These are phyloP conservation scores for Vulpes ferrilata DNA, from an alignment of 2,113 vertebrate species.

Conservation along the genomic window DNA sequence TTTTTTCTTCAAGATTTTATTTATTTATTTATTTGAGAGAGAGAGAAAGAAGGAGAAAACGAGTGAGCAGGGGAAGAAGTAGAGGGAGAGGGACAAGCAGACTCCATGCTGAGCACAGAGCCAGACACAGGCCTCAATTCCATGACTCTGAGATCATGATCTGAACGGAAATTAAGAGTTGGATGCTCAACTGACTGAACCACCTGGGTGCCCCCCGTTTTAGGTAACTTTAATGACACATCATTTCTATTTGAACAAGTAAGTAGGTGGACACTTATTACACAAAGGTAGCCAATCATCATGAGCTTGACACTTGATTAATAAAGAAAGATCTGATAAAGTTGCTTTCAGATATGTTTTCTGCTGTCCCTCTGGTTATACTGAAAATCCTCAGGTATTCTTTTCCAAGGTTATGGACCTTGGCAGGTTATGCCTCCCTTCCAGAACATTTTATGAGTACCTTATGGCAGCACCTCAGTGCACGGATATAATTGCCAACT, in stretches of 20 bases:
- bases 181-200: not conserved
- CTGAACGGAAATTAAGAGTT: not conserved
- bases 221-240: not conserved
- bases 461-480: not conserved
- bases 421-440: not conserved
- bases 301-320: not conserved
- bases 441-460: not conserved
- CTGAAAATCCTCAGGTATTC: not conserved
- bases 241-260: not conserved
- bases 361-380: not conserved
- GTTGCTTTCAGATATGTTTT: not conserved
- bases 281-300: not conserved
- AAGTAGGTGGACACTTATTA: not conserved
- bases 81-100: not conserved
- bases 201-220: not conserved
- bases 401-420: not conserved
- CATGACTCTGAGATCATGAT: not conserved
- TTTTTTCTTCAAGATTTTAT: not conserved
- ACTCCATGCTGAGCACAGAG: not conserved
- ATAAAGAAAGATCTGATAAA: not conserved
- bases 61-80: too few species aligned
- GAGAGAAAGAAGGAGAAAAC: not conserved
- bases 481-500: constrained; percentile 24
- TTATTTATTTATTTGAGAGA: too few species aligned
- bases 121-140: not conserved